Evolutionary conservation across 2,888 invertebrate genomes (phyloP), one percentile per base, ranked within the genome.

Genomic region (Ptychoptera albimana): DNA sequence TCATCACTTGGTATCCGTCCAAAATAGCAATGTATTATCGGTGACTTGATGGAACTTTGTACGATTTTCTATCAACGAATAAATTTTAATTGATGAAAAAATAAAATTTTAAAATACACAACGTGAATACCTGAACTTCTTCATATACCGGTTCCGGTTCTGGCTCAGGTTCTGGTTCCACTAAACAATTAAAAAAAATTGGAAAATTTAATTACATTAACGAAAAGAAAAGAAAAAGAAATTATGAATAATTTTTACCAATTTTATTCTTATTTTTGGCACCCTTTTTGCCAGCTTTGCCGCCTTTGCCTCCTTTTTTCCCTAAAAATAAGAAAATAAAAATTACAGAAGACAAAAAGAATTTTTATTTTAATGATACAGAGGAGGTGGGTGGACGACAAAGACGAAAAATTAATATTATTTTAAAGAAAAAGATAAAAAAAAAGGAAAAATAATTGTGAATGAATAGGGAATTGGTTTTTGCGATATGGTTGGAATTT

Each of bases 1-100:
- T 63, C 56, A 31, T 67, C 60, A 0, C 69, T 68, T 1, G 70
- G 68, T 45, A 82, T 63, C 11, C 70, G 67, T 0, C 83, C 82
- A 54, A 81, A 82, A 34, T 72, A 62, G 2, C 79, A 77, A 43
- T 79, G 69, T n/a, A 86, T 60, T 39, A 74, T 70, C 2, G 82
- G 83, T 34, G 80, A 81, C 52, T 78, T 75, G 1, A 83, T 74
- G 37, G 77, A 67, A 52, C 75, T 77, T 56, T 83, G 77, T 1
- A 80, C 69, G 11, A 77, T 67, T 68, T 76, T 72, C 79, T 80
- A 60, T 14, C 61, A 60, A 46, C 45, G 37, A 37, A 38, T 16
- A 35, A 39, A n/a, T n/a, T n/a, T n/a, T n/a, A n/a, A n/a, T n/a
- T n/a, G n/a, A n/a, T n/a, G n/a, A 23, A 16, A n/a, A 13, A 15